Base-by-base conservation (phyloP, 2,797 vertebrate species). In the Urocyon cinereoargenteus region DNA sequence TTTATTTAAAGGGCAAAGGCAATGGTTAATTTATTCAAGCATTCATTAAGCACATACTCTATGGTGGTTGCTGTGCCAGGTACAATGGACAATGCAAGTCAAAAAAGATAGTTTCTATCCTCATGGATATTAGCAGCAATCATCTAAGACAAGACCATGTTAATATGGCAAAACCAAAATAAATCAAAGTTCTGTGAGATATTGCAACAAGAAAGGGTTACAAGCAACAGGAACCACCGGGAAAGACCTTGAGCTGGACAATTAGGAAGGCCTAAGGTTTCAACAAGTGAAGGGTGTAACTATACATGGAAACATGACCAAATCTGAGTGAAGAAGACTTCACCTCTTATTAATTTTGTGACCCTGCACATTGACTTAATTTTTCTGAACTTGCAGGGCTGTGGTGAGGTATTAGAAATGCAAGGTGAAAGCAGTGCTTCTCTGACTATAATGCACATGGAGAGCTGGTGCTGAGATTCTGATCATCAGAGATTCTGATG, bases 1-100 rank as follows among this genome's bases (percentile, higher is more conserved):
- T 95, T 97, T 96, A 94, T 85, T 96, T 96, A 98, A 97, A 98
- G 93, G 96, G 91, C 81, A 94, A 93, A 98, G 49, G 61, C 64
- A 93, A 93, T 90, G 22, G 1, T 94, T 95, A 95, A 93, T 93
- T 97, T 93, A 86, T 91, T 94, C 89, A 96, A 95, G 81, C 51
- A 92, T 78, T 64, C 40, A 95, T 96, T 90, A 93, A 83, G 21
- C 31, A 62, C 45, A 19, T 90, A 68, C 34, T 91, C 51, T 78
- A 45, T 59, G 24, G 84, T 34, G 12, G 70, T 66, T 72, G 49
- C 53, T 95, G 59, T 49, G 13, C 57, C 78, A 64, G 79, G 15
- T 93, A 3, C 66, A 78, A 78, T 16, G 92, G 34, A 53, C 49
- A 62, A 51, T 86, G 28, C 19, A 64, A 89, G 59, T 7, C 22